These are phyloP conservation scores for Pristionchus fissidentatus DNA, from an alignment of 2,888 invertebrate species.

Conservation along the genomic window DNA sequence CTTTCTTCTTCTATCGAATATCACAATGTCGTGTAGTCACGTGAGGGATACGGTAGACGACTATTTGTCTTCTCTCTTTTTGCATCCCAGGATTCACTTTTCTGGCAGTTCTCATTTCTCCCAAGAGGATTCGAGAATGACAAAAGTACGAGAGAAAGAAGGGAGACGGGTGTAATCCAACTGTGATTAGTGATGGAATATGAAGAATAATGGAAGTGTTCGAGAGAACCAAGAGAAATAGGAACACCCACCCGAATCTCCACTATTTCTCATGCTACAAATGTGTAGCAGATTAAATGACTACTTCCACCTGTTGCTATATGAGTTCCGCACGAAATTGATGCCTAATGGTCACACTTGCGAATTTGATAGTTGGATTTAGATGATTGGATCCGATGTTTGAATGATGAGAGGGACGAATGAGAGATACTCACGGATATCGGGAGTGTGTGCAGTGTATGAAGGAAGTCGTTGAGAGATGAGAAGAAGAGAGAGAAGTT, in stretches of 20 bases:
- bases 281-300: too few species aligned
- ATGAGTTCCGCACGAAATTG: too few species aligned
- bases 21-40: slow-evolving; percentile 23
- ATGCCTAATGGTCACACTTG: background rate
- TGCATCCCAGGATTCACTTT: background rate
- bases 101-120: background rate
- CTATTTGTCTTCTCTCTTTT: slow-evolving; percentile 25
- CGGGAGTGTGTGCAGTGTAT: slow-evolving; percentile 73
- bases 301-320: too few species aligned
- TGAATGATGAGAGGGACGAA: background rate
- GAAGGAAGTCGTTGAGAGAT: slow-evolving; percentile 70
- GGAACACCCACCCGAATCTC: too few species aligned
- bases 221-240: too few species aligned
- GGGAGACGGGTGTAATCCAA: background rate
- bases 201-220: too few species aligned
- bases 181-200: background rate
- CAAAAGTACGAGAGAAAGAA: slow-evolving; percentile 6
- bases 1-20: slow-evolving; percentile 17
- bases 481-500: slow-evolving; percentile 69
- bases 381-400: background rate
- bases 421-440: slow-evolving; percentile 67
- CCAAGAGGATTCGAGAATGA: background rate
- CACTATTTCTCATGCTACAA: too few species aligned
- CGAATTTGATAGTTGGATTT: background rate
- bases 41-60: background rate